Conservation (phyloP, 1,140 invertebrate genomes). For the Chrysoperla carnea region DNA sequence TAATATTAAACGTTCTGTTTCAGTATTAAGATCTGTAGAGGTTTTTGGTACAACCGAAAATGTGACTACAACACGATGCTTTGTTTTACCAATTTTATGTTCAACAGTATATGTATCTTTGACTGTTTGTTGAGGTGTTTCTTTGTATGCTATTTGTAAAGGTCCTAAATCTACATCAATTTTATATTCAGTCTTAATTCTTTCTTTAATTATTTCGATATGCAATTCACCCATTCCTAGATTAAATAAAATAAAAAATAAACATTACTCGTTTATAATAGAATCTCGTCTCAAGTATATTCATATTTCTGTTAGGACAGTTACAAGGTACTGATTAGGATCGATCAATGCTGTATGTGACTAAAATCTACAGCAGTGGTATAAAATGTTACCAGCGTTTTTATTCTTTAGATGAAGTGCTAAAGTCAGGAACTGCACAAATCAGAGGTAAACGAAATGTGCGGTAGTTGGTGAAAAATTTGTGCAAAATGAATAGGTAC, state of each 20-base stretch:
- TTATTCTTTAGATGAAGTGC: no score
- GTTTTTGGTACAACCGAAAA: constrained; percentile 32
- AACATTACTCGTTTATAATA: no score
- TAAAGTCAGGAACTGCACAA: no score
- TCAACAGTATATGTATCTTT: constrained; percentile 36
- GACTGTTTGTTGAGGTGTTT: constrained; percentile 37
- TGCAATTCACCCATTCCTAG: constrained; percentile 93
- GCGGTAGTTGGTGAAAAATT: no score
- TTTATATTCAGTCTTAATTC: constrained; percentile 75
- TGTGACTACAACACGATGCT: constrained; percentile 34
- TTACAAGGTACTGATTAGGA: no score
- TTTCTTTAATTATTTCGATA: constrained; percentile 82
- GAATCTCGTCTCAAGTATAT: no score
- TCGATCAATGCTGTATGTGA: no score
- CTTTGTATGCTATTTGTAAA: constrained; percentile 87
- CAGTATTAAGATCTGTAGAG: constrained; percentile 13
- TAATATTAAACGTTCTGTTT: constrained; percentile 27
- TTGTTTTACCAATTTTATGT: constrained; percentile 42
- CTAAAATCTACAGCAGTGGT: no score
- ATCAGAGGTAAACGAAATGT: no score
- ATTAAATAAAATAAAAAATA: constrained; percentile 6
- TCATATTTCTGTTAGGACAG: no score
- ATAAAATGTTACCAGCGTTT: no score
- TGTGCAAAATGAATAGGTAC: no score
- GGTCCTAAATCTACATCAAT: constrained; percentile 85